A percentile compares a stretch with the other conserved stretches of the same genome.
These are phyloP conservation scores for Euglossa dilemma DNA, from an alignment of 1,140 invertebrate genomes.

Conservation along the genomic window DNA sequence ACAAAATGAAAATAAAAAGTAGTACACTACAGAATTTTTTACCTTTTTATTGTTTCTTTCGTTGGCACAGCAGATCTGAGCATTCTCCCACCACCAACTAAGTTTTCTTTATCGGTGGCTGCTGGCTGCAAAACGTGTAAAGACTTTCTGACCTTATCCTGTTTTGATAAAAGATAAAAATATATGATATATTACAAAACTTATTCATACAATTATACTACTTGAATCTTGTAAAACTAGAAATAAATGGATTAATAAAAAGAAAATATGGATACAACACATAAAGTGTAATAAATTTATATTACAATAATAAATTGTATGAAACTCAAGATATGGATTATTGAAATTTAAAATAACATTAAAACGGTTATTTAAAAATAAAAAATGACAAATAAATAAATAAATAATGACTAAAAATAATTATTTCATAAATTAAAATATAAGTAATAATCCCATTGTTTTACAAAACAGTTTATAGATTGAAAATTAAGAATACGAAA, in stretches of 20 bases:
- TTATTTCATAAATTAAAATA: not conserved
- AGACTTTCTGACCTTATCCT: slow-evolving; percentile 82
- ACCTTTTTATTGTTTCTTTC: slow-evolving; percentile 73
- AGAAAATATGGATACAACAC: not conserved
- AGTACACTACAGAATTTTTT: slow-evolving; percentile 37
- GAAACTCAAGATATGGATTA: not conserved
- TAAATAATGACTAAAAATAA: too few relatives aligned
- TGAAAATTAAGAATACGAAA: not conserved
- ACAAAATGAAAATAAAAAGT: not conserved
- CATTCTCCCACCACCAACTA: slow-evolving; percentile 83
- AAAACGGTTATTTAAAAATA: not conserved
- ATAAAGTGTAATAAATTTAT: not conserved
- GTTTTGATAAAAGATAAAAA: slow-evolving; percentile 58
- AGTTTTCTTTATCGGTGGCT: slow-evolving; percentile 86
- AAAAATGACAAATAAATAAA: not conserved
- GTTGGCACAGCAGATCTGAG: slow-evolving; percentile 66
- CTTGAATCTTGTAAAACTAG: not conserved
- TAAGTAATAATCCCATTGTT: not conserved
- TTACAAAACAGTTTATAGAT: not conserved
- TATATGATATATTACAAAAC: slow-evolving; percentile 2
- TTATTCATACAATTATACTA: not conserved
- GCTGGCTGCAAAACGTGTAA: slow-evolving; percentile 85
- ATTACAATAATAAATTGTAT: not conserved
- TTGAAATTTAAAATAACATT: not conserved
- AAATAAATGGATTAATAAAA: not conserved